A percentile compares a stretch with the other conserved stretches of the same genome.
phyloP scores from a whole-genome alignment of 2,113 vertebrate genomes.

The Eudorcas thomsonii region DNA sequence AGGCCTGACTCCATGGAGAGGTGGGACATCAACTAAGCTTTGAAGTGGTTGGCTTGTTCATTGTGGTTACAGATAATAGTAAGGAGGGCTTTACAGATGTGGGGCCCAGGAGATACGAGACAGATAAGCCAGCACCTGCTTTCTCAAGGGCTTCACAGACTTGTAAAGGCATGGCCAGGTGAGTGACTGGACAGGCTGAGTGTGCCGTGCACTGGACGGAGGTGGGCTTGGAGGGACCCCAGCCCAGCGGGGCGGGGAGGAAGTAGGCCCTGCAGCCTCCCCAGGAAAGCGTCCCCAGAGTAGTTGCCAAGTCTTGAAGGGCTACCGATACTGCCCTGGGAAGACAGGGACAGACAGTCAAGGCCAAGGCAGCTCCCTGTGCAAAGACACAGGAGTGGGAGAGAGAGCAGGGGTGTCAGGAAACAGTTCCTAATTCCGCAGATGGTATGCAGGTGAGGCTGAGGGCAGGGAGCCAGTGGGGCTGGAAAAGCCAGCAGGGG shows the following conservation, averaged over 20 bases:
- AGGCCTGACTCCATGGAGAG: not conserved
- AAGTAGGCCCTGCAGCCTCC: not conserved
- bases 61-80: not conserved
- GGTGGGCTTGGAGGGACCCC: fast-evolving
- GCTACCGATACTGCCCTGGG: not conserved
- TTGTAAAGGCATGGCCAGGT: not conserved
- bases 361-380: not conserved
- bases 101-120: not conserved
- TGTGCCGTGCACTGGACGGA: fast-evolving
- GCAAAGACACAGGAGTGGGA: not conserved
- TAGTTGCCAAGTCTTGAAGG: not conserved
- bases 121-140: not conserved
- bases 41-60: not conserved
- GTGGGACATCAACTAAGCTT: not conserved
- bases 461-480: not conserved
- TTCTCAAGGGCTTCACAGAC: not conserved
- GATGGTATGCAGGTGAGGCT: fast-evolving
- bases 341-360: not conserved
- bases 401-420: not conserved
- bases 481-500: not conserved
- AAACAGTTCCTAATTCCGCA: not conserved
- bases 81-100: not conserved
- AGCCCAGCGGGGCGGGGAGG: not conserved
- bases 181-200: not conserved
- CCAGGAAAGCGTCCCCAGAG: fast-evolving